Conservation (phyloP, 2,888 invertebrate genomes). For the Fragum fragum region DNA sequence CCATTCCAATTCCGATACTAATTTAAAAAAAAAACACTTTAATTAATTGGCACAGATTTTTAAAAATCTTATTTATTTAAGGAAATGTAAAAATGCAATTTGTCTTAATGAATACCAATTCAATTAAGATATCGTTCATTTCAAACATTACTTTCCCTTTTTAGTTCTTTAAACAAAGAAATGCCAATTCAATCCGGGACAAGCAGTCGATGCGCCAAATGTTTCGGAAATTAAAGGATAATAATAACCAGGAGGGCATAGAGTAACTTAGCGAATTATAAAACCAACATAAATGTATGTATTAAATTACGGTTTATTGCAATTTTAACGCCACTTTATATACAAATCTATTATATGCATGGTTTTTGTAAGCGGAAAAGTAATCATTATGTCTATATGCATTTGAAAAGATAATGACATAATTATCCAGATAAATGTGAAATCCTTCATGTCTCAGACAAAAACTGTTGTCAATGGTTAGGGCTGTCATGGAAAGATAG, state of each 20-base stretch:
- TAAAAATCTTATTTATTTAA: background rate
- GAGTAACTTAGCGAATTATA: background rate
- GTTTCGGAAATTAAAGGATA: background rate
- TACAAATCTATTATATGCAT: background rate
- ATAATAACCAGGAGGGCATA: background rate
- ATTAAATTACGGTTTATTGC: slow-evolving; percentile 12
- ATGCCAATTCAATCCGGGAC: background rate
- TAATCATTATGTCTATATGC: slow-evolving; percentile 4
- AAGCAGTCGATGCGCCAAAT: background rate
- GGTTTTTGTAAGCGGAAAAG: background rate
- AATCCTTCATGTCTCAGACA: background rate
- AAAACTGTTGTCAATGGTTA: background rate
- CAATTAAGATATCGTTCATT: background rate
- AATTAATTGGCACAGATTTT: too few relatives aligned
- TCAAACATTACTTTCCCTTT: background rate
- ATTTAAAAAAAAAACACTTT: too few relatives aligned
- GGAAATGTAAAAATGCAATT: background rate
- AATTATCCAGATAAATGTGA: slow-evolving; percentile 2
- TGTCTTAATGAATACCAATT: background rate
- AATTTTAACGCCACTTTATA: slow-evolving; percentile 6
- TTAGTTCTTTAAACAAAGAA: background rate
- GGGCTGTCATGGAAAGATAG: background rate
- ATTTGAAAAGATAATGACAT: slow-evolving; percentile 8
- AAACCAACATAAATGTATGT: background rate
- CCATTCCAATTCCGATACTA: too few relatives aligned